These are phyloP conservation scores for Rhinoderma darwinii DNA, from an alignment of 2,113 vertebrate species.

Conservation along the genomic window DNA sequence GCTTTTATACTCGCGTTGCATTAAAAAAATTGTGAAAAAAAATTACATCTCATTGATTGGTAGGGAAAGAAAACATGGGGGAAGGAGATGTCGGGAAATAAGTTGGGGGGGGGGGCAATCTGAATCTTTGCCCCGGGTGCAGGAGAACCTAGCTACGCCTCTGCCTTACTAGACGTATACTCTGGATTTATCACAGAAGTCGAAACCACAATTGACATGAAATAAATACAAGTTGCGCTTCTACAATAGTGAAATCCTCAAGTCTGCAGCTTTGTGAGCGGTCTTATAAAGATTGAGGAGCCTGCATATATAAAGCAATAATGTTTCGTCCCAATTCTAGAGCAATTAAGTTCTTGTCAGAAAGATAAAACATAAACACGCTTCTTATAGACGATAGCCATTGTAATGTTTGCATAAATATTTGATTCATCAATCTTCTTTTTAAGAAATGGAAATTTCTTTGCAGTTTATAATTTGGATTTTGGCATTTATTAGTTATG, in stretches of 20 bases:
- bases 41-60: no score
- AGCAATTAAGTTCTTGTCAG: slow-evolving; percentile 56
- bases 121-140: no score
- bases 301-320: slow-evolving; percentile 32
- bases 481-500: background rate
- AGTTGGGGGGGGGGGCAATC: no score
- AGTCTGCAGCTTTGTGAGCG: background rate
- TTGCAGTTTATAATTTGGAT: slow-evolving; percentile 21
- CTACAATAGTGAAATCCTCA: background rate
- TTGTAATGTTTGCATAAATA: slow-evolving; percentile 51
- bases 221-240: background rate
- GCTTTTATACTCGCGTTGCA: no score
- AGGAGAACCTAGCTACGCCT: no score
- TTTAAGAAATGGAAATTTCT: slow-evolving; percentile 20
- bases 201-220: background rate
- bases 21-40: no score
- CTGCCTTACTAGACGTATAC: no score
- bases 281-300: slow-evolving; percentile 46
- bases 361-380: slow-evolving; percentile 44
- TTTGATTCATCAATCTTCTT: slow-evolving; percentile 54
- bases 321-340: slow-evolving; percentile 34
- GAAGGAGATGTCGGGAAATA: no score
- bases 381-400: slow-evolving; percentile 24
- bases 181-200: no score
- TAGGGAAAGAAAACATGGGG: no score